These are phyloP conservation scores for Choloepus didactylus DNA, from an alignment of 2,797 vertebrate species.

Conservation along the genomic window DNA sequence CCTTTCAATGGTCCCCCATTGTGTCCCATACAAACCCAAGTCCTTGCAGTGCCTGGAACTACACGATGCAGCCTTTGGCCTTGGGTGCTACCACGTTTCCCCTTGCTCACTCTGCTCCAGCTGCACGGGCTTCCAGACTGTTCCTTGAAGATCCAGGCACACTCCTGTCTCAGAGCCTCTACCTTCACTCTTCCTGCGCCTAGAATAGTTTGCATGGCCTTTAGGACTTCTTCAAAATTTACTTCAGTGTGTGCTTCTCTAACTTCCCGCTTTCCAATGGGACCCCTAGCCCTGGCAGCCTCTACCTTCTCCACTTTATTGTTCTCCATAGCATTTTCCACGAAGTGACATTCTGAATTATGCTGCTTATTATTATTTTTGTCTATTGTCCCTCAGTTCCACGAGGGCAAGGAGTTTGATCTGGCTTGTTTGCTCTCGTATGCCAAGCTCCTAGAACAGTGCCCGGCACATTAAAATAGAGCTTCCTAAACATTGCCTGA, in stretches of 20 bases:
- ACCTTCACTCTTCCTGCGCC: not conserved
- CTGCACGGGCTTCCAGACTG: not conserved
- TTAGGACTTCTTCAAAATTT: constrained; percentile 38
- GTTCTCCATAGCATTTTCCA: not conserved
- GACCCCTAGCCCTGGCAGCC: not conserved
- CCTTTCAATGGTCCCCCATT: not conserved
- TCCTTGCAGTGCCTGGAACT: not conserved
- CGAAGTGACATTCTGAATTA: not conserved
- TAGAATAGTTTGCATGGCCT: not conserved
- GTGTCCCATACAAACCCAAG: not conserved
- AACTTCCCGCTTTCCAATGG: not conserved
- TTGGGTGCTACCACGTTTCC: not conserved
- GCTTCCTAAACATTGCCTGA: not conserved
- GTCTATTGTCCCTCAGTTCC: not conserved
- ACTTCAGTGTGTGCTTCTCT: not conserved
- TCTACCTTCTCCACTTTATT: not conserved
- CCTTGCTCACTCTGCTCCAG: not conserved
- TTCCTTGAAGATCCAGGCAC: not conserved
- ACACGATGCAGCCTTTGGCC: not conserved
- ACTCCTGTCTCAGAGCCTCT: not conserved
- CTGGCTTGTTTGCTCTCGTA: not conserved
- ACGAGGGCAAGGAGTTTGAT: not conserved
- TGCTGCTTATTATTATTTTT: not conserved
- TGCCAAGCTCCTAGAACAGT: not conserved
- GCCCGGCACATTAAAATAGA: not conserved